A percentile compares a stretch with the other conserved stretches of the same genome.
These are phyloP conservation scores for Drosophila vallismaia DNA, from an alignment of 2,888 invertebrate species.

Conservation along the genomic window DNA sequence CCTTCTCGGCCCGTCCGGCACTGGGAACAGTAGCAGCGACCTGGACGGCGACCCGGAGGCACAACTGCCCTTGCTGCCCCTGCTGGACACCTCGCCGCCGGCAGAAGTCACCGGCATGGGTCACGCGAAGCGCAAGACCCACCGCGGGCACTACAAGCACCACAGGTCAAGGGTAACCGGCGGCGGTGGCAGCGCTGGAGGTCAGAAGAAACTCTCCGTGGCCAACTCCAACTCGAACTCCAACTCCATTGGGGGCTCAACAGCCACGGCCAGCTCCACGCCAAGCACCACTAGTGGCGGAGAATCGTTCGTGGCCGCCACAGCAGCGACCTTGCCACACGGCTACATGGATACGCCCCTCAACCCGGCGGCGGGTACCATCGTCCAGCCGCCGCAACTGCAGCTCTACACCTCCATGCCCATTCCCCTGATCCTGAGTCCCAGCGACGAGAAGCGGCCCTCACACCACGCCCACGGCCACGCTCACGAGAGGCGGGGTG, in stretches of 20 bases:
- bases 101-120: constrained; percentile 39
- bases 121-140: constrained; percentile 71
- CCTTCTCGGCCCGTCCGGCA: constrained; percentile 42
- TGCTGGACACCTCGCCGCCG: constrained; percentile 66
- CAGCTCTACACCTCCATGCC: constrained; percentile 81
- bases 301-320: constrained; percentile 15
- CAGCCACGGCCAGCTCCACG: constrained; percentile 13
- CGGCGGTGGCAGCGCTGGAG: constrained; percentile 8
- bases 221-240: constrained; percentile 1
- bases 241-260: not conserved
- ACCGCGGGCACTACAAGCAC: constrained; percentile 79
- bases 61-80: constrained; percentile 69
- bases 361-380: constrained; percentile 74
- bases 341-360: constrained; percentile 73
- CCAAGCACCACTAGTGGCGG: constrained; percentile 37
- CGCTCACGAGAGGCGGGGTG: constrained; percentile 58
- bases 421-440: constrained; percentile 80
- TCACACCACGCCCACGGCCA: constrained; percentile 69
- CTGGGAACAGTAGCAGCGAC: constrained; percentile 30
- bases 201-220: constrained; percentile 39
- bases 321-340: constrained; percentile 43
- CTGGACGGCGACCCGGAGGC: constrained; percentile 37
- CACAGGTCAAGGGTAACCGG: constrained; percentile 57
- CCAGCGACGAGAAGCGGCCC: constrained; percentile 78
- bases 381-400: constrained; percentile 62